Base-by-base conservation (phyloP, 2,888 invertebrate species). In the Colletes collaris region DNA sequence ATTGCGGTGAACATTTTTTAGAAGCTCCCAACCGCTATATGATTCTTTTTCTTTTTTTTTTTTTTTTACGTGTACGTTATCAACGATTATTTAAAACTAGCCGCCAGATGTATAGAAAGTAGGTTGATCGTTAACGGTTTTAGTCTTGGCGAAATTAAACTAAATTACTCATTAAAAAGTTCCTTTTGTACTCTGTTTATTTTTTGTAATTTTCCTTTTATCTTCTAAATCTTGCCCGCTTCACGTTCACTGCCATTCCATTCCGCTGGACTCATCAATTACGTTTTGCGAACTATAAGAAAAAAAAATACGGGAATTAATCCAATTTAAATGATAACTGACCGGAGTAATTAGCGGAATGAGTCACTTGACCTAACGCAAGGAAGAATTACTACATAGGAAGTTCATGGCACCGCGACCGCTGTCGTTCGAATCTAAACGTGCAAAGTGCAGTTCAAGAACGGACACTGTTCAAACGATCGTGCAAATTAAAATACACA, bases 281-380 rank as follows among this genome's bases (percentile, higher is more conserved):
- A 73, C 55, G 49, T 76, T 81, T 87, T 86, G 79, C 56, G 27
- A 69, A 35, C 59, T 70, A 64, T 71, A 60, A 83, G 82, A 84
- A 87, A 76, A 82, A 82, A 76, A 83, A 78, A 77, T 79, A 70
- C 74, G 56, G 74, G 72, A 88, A 86, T 87, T 87, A 86, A 89
- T 88, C 86, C 86, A 89, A 89, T 88, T 88, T 86, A 83, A 83
- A 83, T 87, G 84, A 84, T 83, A 82, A 86, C 81, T 79, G 82
- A 63, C 79, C 69, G 76, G 81, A 74, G 82, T 86, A 89, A 87
- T 89, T 88, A 88, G 82, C 70, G 81, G 85, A 88, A 86, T 85
- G 87, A 88, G 85, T 86, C 87, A 89, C 84, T 86, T 88, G 86
- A 89, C 88, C 84, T 79, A 76, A 79, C 86, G 73, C 82, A 66